Evolutionary conservation across 2,888 invertebrate genomes (phyloP).

Genomic region (Pristionchus maxplancki): DNA sequence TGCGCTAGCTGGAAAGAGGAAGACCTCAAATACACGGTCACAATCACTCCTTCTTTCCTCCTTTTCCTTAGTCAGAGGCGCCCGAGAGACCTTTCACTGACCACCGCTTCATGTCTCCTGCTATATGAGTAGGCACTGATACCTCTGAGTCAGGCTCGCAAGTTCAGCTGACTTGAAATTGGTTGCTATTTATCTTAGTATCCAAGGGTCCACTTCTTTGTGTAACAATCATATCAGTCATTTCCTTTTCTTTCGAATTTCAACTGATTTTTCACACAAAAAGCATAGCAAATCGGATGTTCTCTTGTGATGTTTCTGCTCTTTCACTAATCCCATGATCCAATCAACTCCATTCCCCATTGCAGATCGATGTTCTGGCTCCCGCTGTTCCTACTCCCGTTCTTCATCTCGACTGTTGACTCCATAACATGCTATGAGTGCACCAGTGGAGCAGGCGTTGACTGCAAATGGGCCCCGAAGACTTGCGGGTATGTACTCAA

Average conservation of each 20-base stretch:
- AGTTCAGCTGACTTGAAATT: not conserved
- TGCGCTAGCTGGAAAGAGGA: constrained; percentile 6
- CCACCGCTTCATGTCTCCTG: constrained; percentile 45
- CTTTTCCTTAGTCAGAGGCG: constrained; percentile 37
- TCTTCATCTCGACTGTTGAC: not conserved
- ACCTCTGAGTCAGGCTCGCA: not conserved
- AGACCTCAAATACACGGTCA: constrained; percentile 39
- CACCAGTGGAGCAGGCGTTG: constrained; percentile 7
- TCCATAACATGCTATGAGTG: constrained; percentile 48
- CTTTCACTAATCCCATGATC: not conserved
- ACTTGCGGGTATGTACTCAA: constrained; percentile 65
- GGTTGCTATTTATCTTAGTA: not conserved
- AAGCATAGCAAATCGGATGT: too few relatives aligned
- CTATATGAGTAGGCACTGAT: not conserved
- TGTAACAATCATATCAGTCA: not conserved
- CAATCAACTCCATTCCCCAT: not conserved
- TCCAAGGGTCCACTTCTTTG: too few relatives aligned
- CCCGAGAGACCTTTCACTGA: constrained; percentile 1
- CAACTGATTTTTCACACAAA: too few relatives aligned
- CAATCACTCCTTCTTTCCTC: constrained; percentile 15
- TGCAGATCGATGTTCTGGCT: constrained; percentile 20
- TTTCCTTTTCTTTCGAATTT: not conserved
- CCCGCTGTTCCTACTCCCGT: not conserved
- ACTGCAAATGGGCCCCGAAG: constrained; percentile 57
- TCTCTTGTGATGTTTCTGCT: not conserved